phyloP scores from a whole-genome alignment of 2,888 invertebrate genomes.

The Hanleya hanleyi region DNA sequence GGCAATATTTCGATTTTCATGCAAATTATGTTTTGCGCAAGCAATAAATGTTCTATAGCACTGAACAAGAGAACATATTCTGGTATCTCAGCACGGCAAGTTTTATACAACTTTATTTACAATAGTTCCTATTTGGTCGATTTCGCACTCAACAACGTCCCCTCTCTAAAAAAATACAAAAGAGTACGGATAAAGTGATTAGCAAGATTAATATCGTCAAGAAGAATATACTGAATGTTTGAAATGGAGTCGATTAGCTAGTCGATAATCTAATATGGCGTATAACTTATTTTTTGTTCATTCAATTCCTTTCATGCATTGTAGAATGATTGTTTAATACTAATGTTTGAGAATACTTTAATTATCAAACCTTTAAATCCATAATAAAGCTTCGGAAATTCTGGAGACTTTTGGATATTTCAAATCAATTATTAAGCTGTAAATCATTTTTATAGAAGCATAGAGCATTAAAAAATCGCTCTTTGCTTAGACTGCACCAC shows the following conservation, averaged over 20 bases:
- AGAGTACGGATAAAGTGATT: background rate
- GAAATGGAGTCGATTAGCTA: background rate
- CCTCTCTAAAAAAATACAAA: constrained; percentile 76
- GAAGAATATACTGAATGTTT: background rate
- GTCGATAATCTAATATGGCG: no score
- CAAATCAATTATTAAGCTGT: background rate
- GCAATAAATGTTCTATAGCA: no score
- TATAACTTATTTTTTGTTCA: no score
- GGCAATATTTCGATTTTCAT: no score
- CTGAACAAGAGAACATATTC: no score
- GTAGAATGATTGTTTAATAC: no score
- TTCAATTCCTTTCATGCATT: no score
- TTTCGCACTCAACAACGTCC: constrained; percentile 84
- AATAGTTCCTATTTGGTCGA: constrained; percentile 80
- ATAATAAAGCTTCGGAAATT: background rate
- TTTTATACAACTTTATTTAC: constrained; percentile 77
- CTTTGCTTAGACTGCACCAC: background rate
- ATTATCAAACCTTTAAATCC: constrained; percentile 6
- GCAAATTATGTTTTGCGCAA: no score
- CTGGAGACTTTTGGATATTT: background rate
- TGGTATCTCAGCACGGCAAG: no score
- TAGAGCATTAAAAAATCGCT: background rate
- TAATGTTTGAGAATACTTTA: no score
- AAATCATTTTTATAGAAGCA: background rate
- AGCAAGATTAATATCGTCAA: background rate